Evolutionary conservation across 2,888 invertebrate species (phyloP).

Genomic region (Bembecia ichneumoniformis): DNA sequence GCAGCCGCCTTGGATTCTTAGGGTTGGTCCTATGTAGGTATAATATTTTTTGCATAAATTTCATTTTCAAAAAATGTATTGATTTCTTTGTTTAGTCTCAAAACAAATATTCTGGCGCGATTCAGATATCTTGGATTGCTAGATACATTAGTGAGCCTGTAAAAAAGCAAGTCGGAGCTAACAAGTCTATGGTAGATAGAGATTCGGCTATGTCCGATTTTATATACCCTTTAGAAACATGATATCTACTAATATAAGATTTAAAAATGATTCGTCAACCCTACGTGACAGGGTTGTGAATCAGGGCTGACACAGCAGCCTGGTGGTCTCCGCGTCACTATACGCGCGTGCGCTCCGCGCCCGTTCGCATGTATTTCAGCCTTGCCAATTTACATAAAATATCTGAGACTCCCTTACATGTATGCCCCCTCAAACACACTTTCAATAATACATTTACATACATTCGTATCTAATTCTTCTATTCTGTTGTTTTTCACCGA

Average conservation of each 20-base stretch:
- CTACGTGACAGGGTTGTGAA: conserved; percentile 47
- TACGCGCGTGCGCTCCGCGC: conserved; percentile 53
- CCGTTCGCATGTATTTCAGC: conserved; percentile 50
- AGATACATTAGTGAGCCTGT: no score
- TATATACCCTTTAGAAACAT: not conserved
- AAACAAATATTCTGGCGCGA: no score
- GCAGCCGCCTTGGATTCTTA: conserved; percentile 40
- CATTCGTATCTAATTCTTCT: no score
- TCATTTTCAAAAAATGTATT: no score
- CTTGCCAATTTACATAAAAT: conserved; percentile 51
- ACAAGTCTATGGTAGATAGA: no score
- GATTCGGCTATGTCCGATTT: no score
- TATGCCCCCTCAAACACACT: not conserved
- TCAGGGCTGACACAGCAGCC: conserved; percentile 63
- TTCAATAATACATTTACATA: not conserved
- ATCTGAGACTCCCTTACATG: not conserved
- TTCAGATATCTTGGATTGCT: no score
- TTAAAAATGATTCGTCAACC: conserved; percentile 24
- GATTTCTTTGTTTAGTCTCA: no score
- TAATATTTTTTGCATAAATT: no score
- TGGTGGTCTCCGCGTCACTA: conserved; percentile 64
- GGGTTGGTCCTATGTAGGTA: conserved; percentile 40
- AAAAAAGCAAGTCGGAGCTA: no score
- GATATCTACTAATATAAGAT: not conserved
- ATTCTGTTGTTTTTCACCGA: no score